Conservation (phyloP, 2,113 vertebrate species). For the human (Homo sapiens) region GRCh38 chr3:1498501-1499000, state of each 20-base stretch:
- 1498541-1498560: background rate
- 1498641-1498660: background rate
- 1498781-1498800: background rate
- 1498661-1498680: too few species aligned
- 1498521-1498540: background rate
- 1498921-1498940: background rate
- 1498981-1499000: background rate
- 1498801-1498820: background rate
- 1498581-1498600: background rate
- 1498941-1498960: background rate
- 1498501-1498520: background rate
- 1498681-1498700: background rate
- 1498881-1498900: background rate
- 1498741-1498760: background rate
- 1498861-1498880: background rate
- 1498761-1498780: background rate
- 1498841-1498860: background rate
- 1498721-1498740: background rate
- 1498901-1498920: background rate
- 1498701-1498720: background rate
- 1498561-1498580: background rate
- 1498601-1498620: background rate
- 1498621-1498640: background rate
- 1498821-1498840: too few species aligned
- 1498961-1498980: background rate